A percentile compares a stretch with the other conserved stretches of the same genome.
These are phyloP conservation scores for Dicrurus megarhynchus DNA, from an alignment of 2,113 vertebrate genomes.

Conservation along the genomic window DNA sequence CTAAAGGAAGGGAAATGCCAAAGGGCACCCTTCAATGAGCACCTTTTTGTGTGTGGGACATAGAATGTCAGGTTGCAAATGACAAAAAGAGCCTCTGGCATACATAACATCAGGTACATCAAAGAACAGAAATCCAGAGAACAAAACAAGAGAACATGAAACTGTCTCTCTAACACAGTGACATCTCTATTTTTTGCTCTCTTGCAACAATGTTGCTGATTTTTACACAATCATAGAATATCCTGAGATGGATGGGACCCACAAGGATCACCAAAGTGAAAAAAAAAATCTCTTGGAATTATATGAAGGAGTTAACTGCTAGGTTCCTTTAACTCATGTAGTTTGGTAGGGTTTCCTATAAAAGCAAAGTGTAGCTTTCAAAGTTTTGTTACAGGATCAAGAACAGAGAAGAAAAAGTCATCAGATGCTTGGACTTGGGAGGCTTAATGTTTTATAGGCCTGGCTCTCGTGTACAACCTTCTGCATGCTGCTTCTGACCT, in stretches of 20 bases:
- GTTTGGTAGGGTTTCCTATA: not conserved
- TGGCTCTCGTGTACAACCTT: accelerated
- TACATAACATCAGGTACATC: not conserved
- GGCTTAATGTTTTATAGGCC: not conserved
- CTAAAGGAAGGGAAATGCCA: not conserved
- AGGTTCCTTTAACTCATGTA: accelerated
- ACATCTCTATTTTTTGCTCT: not conserved
- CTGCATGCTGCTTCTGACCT: not conserved
- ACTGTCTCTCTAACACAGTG: not conserved
- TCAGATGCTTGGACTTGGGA: not conserved
- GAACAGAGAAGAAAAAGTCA: not conserved
- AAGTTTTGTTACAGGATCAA: not conserved
- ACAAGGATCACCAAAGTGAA: not conserved
- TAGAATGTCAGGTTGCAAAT: not conserved
- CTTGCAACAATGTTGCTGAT: not conserved
- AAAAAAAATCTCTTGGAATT: not conserved
- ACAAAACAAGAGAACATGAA: not conserved
- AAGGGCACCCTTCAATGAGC: not conserved
- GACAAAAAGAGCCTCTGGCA: not conserved
- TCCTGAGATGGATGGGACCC: not conserved
- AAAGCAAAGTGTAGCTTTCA: not conserved
- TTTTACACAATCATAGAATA: not conserved
- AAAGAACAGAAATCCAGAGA: not conserved
- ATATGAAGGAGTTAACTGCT: not conserved
- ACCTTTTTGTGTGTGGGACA: not conserved